These are phyloP conservation scores for Malacoctenus gilli DNA, from an alignment of 2,797 vertebrate species.

Conservation along the genomic window DNA sequence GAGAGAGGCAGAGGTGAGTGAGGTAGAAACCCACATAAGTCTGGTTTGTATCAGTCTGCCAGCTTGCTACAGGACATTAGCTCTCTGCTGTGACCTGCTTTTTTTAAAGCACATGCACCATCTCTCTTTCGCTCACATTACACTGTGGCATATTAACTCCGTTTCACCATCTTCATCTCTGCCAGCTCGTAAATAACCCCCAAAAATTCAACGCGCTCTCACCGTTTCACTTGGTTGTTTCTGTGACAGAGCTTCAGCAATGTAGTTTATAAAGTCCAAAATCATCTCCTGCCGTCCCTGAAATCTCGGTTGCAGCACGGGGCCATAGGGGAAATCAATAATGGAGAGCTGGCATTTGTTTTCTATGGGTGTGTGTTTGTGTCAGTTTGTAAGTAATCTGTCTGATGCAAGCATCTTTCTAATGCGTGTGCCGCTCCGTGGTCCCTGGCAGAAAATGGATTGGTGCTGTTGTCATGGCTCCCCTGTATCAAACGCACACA, in stretches of 20 bases:
- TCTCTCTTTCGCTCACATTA: too few species aligned
- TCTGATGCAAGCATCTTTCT: constrained; percentile 43
- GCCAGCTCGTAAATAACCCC: too few species aligned
- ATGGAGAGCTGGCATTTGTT: constrained; percentile 37
- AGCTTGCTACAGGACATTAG: constrained; percentile 24
- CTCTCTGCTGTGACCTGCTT: neutral
- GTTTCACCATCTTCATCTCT: constrained; percentile 19
- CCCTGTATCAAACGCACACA: constrained; percentile 39
- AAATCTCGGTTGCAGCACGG: constrained; percentile 8
- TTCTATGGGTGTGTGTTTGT: constrained; percentile 45
- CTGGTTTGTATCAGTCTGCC: constrained; percentile 2
- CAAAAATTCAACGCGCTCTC: too few species aligned
- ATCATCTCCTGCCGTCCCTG: constrained; percentile 25
- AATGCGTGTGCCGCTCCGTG: constrained; percentile 29
- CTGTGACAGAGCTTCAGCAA: constrained; percentile 6
- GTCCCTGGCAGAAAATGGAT: constrained; percentile 54
- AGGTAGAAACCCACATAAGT: constrained; percentile 17
- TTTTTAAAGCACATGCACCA: neutral
- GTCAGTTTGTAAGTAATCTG: constrained; percentile 39
- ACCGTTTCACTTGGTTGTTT: too few species aligned
- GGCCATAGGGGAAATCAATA: constrained; percentile 47
- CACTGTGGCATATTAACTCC: constrained; percentile 18
- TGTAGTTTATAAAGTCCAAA: constrained; percentile 34
- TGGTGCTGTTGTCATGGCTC: constrained; percentile 29
- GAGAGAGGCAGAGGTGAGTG: too few species aligned